phyloP scores from a whole-genome alignment of 2,888 invertebrate species.

The Nephrotoma flavescens region DNA sequence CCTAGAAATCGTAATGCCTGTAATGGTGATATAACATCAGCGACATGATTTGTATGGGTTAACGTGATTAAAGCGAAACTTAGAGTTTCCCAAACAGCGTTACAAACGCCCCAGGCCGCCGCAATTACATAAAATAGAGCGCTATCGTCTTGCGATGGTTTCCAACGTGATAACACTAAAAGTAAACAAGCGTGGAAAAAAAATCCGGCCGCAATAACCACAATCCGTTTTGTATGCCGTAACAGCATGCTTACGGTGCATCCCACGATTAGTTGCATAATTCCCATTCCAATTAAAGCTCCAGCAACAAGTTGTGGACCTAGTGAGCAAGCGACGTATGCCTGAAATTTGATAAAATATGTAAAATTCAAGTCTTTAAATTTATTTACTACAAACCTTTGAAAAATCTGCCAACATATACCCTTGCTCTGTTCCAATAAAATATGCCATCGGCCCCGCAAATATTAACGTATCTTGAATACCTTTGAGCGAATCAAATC shows the following conservation, averaged over 20 bases:
- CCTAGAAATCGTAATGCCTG: conserved; percentile 47
- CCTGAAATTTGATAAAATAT: conserved; percentile 35
- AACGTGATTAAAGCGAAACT: conserved; percentile 31
- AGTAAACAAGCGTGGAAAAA: conserved; percentile 67
- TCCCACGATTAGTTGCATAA: conserved; percentile 60
- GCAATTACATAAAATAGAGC: conserved; percentile 71
- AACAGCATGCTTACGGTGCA: conserved; percentile 68
- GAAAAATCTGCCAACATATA: conserved; percentile 73
- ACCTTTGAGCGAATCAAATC: conserved; percentile 37
- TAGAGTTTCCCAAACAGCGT: conserved; percentile 69
- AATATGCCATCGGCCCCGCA: conserved; percentile 61
- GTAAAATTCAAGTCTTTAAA: neutral
- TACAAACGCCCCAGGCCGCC: conserved; percentile 77
- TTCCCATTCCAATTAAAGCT: conserved; percentile 57
- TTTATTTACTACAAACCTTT: conserved; percentile 37
- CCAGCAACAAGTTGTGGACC: conserved; percentile 60
- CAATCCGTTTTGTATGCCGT: conserved; percentile 54
- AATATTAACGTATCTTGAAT: conserved; percentile 39
- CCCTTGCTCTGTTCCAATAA: conserved; percentile 72
- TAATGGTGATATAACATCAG: conserved; percentile 31
- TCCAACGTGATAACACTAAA: conserved; percentile 62
- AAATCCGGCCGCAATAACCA: conserved; percentile 65
- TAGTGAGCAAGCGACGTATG: conserved; percentile 68
- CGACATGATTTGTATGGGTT: conserved; percentile 30
- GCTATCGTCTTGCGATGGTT: conserved; percentile 64